Conservation (phyloP, 2,797 vertebrate genomes). For the Micrastur ruficollis region DNA sequence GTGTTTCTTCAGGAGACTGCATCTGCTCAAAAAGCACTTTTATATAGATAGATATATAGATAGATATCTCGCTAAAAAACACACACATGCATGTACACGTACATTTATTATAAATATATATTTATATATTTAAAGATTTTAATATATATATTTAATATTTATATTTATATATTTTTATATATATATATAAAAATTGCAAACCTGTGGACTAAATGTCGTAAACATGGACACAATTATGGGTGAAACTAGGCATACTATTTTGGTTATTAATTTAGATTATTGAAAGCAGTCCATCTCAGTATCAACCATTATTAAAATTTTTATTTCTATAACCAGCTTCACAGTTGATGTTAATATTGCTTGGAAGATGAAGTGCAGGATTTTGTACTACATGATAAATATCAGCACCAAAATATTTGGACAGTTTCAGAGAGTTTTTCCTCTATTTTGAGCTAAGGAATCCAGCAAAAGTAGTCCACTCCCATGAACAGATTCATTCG, state of each 20-base stretch:
- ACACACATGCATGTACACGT: background rate
- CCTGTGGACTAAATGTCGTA: background rate
- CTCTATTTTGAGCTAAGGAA: background rate
- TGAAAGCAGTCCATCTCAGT: background rate
- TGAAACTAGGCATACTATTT: background rate
- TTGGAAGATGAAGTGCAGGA: background rate
- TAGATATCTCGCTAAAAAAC: too few species aligned
- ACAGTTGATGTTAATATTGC: background rate
- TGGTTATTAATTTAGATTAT: background rate
- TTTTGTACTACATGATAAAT: background rate
- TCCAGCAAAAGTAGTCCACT: background rate
- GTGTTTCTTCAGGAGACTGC: background rate
- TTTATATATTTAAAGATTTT: too few species aligned
- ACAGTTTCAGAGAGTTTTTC: background rate
- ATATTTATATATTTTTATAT: background rate
- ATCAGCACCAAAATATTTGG: background rate
- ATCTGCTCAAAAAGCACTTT: background rate
- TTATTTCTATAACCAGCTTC: background rate
- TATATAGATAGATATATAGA: accelerated
- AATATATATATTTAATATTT: background rate
- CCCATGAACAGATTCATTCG: background rate
- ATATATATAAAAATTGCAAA: background rate
- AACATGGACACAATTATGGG: background rate
- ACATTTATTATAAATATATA: background rate
- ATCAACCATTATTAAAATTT: background rate